These are phyloP conservation scores for Leucoma salicis DNA, from an alignment of 2,888 invertebrate genomes.

Conservation along the genomic window DNA sequence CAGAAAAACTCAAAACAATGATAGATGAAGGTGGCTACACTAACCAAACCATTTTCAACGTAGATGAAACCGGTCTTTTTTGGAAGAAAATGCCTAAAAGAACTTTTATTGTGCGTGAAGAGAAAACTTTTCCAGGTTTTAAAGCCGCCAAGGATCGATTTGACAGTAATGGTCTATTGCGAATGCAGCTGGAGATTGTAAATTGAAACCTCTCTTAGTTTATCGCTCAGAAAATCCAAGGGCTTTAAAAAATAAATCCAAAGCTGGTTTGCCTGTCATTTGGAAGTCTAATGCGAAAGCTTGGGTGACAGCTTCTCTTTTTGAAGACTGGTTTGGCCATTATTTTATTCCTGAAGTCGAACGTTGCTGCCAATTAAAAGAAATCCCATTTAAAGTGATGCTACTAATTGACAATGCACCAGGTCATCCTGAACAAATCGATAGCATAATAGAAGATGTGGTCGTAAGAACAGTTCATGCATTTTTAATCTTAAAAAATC, in stretches of 20 bases:
- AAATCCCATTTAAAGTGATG: constrained; percentile 23
- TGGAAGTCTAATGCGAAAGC: constrained; percentile 44
- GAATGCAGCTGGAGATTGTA: constrained; percentile 44
- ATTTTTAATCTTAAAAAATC: too few relatives aligned
- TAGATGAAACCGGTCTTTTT: too few relatives aligned
- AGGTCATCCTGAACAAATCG: constrained; percentile 7
- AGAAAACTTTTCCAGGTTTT: not conserved
- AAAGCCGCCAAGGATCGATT: not conserved
- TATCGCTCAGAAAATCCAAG: constrained; percentile 44
- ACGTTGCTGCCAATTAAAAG: constrained; percentile 22
- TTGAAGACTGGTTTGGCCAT: constrained; percentile 30
- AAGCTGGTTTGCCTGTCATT: constrained; percentile 39
- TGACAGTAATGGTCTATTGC: constrained; percentile 1
- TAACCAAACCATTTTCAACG: too few relatives aligned
- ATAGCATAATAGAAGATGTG: too few relatives aligned
- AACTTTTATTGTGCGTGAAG: not conserved
- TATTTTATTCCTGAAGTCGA: constrained; percentile 27
- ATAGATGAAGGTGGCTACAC: too few relatives aligned
- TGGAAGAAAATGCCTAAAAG: not conserved
- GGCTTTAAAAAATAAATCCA: constrained; percentile 36
- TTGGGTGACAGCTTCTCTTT: constrained; percentile 30
- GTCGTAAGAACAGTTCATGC: too few relatives aligned
- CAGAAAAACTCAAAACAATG: too few relatives aligned
- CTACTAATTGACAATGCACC: constrained; percentile 22
- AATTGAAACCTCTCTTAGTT: constrained; percentile 47